Conservation (phyloP, 2,113 vertebrate genomes). For the Stegostoma tigrinum region DNA sequence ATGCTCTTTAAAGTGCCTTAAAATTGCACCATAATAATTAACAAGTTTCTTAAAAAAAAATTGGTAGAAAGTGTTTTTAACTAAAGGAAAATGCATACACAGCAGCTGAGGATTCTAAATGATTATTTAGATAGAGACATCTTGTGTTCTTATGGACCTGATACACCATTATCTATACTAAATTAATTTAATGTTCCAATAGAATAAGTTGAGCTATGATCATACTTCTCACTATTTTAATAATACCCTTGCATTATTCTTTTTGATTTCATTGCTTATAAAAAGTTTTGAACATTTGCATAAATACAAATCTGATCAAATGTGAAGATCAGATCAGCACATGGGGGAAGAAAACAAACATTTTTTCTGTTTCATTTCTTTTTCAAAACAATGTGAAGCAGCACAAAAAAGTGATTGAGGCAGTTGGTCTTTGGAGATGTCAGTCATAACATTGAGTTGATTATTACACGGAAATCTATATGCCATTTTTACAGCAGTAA, state of each 20-base stretch:
- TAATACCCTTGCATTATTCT: neutral
- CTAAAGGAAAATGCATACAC: no score
- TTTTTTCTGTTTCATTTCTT: neutral
- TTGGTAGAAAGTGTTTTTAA: no score
- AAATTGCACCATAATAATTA: neutral
- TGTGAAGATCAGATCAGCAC: neutral
- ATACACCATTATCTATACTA: neutral
- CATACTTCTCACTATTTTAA: neutral
- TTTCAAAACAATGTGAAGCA: neutral
- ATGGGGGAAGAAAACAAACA: no score
- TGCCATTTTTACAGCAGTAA: neutral
- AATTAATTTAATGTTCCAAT: constrained; percentile 4
- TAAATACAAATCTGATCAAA: neutral
- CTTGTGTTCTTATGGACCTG: neutral
- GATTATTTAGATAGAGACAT: no score
- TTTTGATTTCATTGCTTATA: neutral
- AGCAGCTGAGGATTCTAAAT: neutral
- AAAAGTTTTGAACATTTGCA: neutral
- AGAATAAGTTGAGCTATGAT: neutral
- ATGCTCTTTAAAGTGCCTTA: neutral
- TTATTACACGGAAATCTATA: neutral
- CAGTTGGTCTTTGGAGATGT: neutral
- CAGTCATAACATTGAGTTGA: neutral
- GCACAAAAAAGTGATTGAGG: neutral
- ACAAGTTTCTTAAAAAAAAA: no score